These are phyloP conservation scores for Camponotus floridanus DNA, from an alignment of 1,140 invertebrate species.

Conservation along the genomic window DNA sequence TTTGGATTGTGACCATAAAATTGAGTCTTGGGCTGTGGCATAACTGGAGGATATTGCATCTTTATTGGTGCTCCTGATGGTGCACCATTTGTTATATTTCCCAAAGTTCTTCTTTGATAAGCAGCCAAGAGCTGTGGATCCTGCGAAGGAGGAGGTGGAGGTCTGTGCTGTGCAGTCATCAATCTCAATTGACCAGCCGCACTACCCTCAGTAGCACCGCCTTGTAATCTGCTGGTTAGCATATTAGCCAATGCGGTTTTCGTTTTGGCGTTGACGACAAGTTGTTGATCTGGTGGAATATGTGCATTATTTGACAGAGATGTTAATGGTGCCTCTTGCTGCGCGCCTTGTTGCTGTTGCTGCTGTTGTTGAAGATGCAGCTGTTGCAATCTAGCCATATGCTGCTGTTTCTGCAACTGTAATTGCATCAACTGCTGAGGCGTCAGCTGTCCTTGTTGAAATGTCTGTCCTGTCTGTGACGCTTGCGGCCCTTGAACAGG, in stretches of 20 bases:
- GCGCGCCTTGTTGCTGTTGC: slow-evolving; percentile 76
- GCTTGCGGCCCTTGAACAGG: slow-evolving; percentile 77
- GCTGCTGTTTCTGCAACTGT: slow-evolving; percentile 86
- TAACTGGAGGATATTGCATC: slow-evolving; percentile 85
- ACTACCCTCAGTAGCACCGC: slow-evolving; percentile 87
- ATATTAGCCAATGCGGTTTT: slow-evolving; percentile 98
- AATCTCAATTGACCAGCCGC: slow-evolving; percentile 91
- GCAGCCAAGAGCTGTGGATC: slow-evolving; percentile 83
- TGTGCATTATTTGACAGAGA: slow-evolving; percentile 81
- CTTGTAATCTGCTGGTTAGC: slow-evolving; percentile 94
- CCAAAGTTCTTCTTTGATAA: slow-evolving; percentile 85
- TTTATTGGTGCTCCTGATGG: slow-evolving; percentile 83
- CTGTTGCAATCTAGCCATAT: slow-evolving; percentile 83
- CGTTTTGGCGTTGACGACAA: slow-evolving; percentile 95
- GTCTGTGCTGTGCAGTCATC: slow-evolving; percentile 93
- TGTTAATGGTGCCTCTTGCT: slow-evolving; percentile 79
- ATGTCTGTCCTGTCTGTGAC: slow-evolving; percentile 76
- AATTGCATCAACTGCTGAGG: slow-evolving; percentile 82
- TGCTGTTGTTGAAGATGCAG: slow-evolving; percentile 77
- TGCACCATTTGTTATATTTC: slow-evolving; percentile 86
- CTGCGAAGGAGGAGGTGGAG: slow-evolving; percentile 85
- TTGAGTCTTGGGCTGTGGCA: slow-evolving; percentile 88
- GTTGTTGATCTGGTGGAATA: slow-evolving; percentile 85
- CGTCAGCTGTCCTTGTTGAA: slow-evolving; percentile 82
- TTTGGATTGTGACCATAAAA: slow-evolving; percentile 96